Percentiles rank a stretch among this genome's conserved stretches.
These are phyloP conservation scores for Seira ritae DNA, from an alignment of 2,888 invertebrate genomes.

Conservation along the genomic window DNA sequence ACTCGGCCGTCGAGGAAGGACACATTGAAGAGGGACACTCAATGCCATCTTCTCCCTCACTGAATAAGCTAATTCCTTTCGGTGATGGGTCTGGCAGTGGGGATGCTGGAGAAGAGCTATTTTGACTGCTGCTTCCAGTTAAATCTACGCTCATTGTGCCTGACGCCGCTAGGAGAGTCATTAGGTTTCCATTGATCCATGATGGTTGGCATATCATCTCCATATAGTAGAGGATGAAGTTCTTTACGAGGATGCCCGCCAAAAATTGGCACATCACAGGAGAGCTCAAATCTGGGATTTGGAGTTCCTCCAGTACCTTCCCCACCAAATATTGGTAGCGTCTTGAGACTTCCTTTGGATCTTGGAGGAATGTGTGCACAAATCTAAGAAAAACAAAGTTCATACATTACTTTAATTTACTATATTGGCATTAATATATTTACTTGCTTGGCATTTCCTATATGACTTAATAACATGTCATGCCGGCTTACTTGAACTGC, in stretches of 20 bases:
- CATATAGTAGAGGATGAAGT: conserved; percentile 70
- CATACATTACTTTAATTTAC: not conserved
- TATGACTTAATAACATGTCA: not conserved
- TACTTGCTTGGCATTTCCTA: too few relatives aligned
- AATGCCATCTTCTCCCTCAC: conserved; percentile 30
- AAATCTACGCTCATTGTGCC: conserved; percentile 62
- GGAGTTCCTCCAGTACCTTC: conserved; percentile 67
- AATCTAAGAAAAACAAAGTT: conserved; percentile 49
- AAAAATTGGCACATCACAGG: conserved; percentile 70
- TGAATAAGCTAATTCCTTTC: conserved; percentile 39
- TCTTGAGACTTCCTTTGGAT: conserved; percentile 62
- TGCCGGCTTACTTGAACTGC: conserved; percentile 64
- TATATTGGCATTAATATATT: too few relatives aligned
- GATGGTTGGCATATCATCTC: conserved; percentile 69
- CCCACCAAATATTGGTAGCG: conserved; percentile 68
- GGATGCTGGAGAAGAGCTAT: conserved; percentile 62
- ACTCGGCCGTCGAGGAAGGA: conserved; percentile 38
- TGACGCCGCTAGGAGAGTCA: conserved; percentile 64
- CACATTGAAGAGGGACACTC: conserved; percentile 35
- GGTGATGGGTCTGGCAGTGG: conserved; percentile 59
- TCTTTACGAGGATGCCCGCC: conserved; percentile 71
- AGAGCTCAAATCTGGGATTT: conserved; percentile 69
- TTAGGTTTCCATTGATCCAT: conserved; percentile 69
- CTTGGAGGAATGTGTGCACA: conserved; percentile 67
- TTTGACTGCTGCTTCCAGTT: conserved; percentile 65